A percentile compares a stretch with the other conserved stretches of the same genome.
Conservation (phyloP, 1,140 invertebrate species). For the Uloborus diversus region DNA sequence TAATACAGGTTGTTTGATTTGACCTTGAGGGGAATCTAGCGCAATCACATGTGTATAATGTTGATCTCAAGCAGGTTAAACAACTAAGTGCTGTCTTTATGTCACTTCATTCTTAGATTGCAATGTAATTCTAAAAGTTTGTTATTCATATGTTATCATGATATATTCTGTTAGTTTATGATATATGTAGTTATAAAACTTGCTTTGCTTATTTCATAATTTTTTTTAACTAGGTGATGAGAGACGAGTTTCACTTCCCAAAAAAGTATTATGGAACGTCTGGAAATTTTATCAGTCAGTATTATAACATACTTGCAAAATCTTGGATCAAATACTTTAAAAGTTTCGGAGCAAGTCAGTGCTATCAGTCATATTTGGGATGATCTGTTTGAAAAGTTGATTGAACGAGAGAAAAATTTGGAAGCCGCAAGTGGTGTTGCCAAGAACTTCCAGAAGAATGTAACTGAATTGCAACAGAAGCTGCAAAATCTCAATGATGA, state of each 20-base stretch:
- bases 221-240: conserved; percentile 76
- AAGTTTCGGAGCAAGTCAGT: conserved; percentile 71
- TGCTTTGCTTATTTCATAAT: too few relatives aligned
- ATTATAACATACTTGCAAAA: conserved; percentile 77
- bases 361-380: conserved; percentile 75
- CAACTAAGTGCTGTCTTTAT: too few relatives aligned
- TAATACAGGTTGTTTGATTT: too few relatives aligned
- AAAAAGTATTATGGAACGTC: conserved; percentile 85
- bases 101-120: too few relatives aligned
- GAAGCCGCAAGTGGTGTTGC: conserved; percentile 88
- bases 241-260: conserved; percentile 92
- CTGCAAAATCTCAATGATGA: conserved; percentile 86
- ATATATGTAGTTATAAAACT: too few relatives aligned
- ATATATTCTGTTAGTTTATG: too few relatives aligned
- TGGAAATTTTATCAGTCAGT: conserved; percentile 80
- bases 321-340: conserved; percentile 75
- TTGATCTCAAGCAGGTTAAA: too few relatives aligned
- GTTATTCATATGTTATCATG: too few relatives aligned
- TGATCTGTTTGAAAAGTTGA: conserved; percentile 79
- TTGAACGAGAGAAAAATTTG: conserved; percentile 82
- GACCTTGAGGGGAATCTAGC: too few relatives aligned
- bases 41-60: too few relatives aligned
- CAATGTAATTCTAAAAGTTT: too few relatives aligned
- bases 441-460: conserved; percentile 86
- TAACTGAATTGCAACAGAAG: conserved; percentile 80